phyloP scores from a whole-genome alignment of 1,140 invertebrate species.

The Gerris buenoi region DNA sequence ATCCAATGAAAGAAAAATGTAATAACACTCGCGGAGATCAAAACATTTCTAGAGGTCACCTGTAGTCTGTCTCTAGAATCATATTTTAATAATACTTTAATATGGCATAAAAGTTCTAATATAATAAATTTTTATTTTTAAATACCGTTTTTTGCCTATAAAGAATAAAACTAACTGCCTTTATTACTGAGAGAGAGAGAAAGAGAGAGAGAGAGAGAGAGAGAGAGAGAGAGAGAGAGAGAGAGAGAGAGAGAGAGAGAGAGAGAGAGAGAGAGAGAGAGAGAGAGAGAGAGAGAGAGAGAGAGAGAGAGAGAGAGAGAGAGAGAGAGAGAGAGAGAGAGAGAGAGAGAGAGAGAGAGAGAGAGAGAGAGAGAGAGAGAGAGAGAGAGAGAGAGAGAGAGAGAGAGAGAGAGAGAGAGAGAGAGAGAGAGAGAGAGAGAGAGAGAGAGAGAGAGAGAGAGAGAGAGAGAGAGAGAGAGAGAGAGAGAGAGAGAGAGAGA shows the following conservation, averaged over 20 bases:
- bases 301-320: background rate
- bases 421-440: background rate
- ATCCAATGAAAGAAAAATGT: no score
- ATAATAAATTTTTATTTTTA: no score
- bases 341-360: slow-evolving; percentile 4
- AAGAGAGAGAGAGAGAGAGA: background rate
- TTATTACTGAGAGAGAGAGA: background rate
- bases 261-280: slow-evolving; percentile 5
- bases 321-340: background rate
- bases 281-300: background rate
- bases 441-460: background rate
- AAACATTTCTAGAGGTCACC: no score
- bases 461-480: background rate
- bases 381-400: slow-evolving; percentile 3
- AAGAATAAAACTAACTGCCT: no score
- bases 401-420: slow-evolving; percentile 1
- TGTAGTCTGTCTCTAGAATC: no score
- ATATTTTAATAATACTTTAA: no score
- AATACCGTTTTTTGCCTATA: no score
- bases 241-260: slow-evolving; percentile 6
- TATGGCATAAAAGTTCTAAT: no score
- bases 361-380: background rate
- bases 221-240: slow-evolving; percentile 1
- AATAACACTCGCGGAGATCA: no score
- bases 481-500: slow-evolving; percentile 1